A percentile compares a stretch with the other conserved stretches of the same genome.
Conservation (phyloP, 1,140 invertebrate species). For the Drosophila navojoa region DNA sequence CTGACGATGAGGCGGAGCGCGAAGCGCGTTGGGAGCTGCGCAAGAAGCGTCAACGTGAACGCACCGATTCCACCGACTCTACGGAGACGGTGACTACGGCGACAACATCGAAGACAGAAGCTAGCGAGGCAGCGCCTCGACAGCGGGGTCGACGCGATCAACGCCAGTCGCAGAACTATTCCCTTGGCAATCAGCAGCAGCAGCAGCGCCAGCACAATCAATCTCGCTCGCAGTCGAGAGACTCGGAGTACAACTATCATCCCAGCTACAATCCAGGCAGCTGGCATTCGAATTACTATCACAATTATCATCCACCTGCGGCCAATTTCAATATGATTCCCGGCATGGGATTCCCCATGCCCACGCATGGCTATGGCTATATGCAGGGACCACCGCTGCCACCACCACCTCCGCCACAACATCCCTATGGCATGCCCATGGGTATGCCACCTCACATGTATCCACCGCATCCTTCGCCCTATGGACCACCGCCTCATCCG, state of each 20-base stretch:
- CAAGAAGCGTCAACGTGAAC: slow-evolving; percentile 63
- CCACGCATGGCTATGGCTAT: slow-evolving; percentile 56
- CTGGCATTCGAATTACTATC: slow-evolving; percentile 82
- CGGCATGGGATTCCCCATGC: slow-evolving; percentile 54
- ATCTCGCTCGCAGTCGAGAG: slow-evolving; percentile 22
- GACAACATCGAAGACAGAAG: slow-evolving; percentile 15
- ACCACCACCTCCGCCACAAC: slow-evolving; percentile 28
- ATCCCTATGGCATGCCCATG: slow-evolving; percentile 38
- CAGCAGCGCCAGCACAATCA: not conserved
- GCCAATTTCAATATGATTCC: slow-evolving; percentile 67
- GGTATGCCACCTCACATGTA: slow-evolving; percentile 59
- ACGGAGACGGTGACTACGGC: slow-evolving; percentile 41
- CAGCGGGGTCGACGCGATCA: slow-evolving; percentile 59
- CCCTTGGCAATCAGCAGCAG: slow-evolving; percentile 28
- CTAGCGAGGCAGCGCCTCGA: slow-evolving; percentile 33
- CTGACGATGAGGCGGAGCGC: slow-evolving; percentile 94
- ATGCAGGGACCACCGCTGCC: slow-evolving; percentile 3
- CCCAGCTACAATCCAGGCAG: slow-evolving; percentile 77
- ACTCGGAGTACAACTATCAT: slow-evolving; percentile 65
- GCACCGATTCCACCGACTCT: slow-evolving; percentile 64
- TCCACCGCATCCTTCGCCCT: slow-evolving; percentile 41
- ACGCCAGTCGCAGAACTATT: slow-evolving; percentile 23
- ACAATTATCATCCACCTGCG: slow-evolving; percentile 63
- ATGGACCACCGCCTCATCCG: slow-evolving; percentile 31
- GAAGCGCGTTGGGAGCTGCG: slow-evolving; percentile 84